These are phyloP conservation scores for Apamea sordens DNA, from an alignment of 2,888 invertebrate genomes.

Conservation along the genomic window DNA sequence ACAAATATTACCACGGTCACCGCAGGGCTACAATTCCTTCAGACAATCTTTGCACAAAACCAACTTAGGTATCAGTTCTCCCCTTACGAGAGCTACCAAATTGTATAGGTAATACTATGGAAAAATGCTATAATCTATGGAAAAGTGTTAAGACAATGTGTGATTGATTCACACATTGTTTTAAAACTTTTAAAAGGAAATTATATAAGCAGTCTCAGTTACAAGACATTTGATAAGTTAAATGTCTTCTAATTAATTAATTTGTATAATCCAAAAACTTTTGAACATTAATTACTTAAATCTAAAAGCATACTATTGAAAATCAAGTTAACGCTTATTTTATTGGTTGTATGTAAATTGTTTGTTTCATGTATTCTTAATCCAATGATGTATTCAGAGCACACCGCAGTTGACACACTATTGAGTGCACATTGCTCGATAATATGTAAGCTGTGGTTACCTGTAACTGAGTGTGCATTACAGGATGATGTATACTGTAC, in stretches of 20 bases:
- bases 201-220: background rate
- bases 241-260: too few species aligned
- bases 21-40: background rate
- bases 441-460: background rate
- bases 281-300: too few species aligned
- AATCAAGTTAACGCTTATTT: too few species aligned
- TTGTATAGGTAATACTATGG: background rate
- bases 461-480: background rate
- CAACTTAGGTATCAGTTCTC: background rate
- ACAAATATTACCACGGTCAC: background rate
- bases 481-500: background rate
- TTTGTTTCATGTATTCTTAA: background rate
- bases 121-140: too few species aligned
- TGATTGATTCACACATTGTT: too few species aligned
- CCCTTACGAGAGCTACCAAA: background rate
- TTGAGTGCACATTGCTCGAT: background rate
- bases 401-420: background rate
- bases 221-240: background rate
- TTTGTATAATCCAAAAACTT: too few species aligned
- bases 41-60: background rate
- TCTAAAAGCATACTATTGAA: too few species aligned
- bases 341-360: too few species aligned
- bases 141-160: too few species aligned
- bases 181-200: background rate
- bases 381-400: background rate